Evolutionary conservation across 2,797 vertebrate species (phyloP), one percentile per base, ranked within the genome.

Genomic region (Xerus rutilus): DNA sequence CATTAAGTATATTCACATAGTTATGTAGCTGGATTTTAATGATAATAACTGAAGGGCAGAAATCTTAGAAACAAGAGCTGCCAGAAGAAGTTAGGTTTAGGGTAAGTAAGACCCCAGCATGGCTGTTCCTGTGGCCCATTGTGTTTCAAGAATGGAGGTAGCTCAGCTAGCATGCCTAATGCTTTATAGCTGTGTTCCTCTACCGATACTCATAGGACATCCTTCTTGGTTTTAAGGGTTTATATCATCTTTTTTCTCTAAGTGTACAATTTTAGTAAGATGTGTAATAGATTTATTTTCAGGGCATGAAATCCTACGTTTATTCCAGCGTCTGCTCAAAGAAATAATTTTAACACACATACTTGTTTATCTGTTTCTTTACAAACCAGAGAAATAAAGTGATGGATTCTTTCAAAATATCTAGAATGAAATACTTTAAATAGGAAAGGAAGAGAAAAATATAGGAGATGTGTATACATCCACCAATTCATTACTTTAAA

Each of bases 161-260:
- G 52, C 21, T 78, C 21, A 35, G 25, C 73, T 5, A 59, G 4
- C n/a, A 49, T 77, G 12, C 7, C 3, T 32, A 57, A 28, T 5
- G 15, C 11, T 62, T 3, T 18, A 14, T 4, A 45, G 4, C 12
- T 2, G 5, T 74, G 4, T 23, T 8, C 3, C 7, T 28, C 11
- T 45, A 23, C 28, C 47, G 23, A 65, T 32, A 35, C 7, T 65
- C 17, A 30, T 54, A 4, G 2, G 8, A 9, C 21, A 17, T 82
- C 12, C 65, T 47, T 21, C 5, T n/a, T 94, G 9, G 82, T 52
- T 72, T 91, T 54, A 65, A 65, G 92, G 23, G 1, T 23, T 96
- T 90, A 85, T 43, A 64, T 45, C 54, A 54, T 64, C 2, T 72
- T 86, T 59, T 43, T 74, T 86, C 7, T 57, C 92, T 77, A 64